Evolutionary conservation across 2,888 invertebrate genomes (phyloP).

Genomic region (Coremacera marginata): DNA sequence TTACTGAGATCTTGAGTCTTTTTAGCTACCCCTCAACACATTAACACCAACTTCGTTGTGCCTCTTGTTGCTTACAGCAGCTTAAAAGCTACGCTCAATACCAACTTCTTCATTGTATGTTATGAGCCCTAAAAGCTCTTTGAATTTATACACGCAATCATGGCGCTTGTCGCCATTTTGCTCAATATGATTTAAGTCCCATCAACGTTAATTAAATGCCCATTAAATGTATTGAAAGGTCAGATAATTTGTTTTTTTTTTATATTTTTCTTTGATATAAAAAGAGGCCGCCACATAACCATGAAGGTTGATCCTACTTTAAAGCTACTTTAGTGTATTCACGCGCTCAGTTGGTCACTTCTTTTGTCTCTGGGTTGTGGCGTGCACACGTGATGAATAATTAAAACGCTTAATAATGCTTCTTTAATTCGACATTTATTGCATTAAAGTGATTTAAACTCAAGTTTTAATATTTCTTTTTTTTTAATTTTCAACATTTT

Average conservation of each 20-base stretch:
- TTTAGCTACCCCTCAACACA: too few species aligned
- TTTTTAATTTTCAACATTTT: too few species aligned
- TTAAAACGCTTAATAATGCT: not conserved
- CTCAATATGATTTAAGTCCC: constrained; percentile 1
- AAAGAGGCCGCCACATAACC: not conserved
- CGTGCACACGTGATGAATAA: not conserved
- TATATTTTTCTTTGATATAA: not conserved
- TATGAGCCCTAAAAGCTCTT: not conserved
- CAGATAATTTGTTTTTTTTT: not conserved
- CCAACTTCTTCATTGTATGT: too few species aligned
- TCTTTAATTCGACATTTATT: not conserved
- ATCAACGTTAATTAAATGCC: constrained; percentile 14
- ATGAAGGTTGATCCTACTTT: not conserved
- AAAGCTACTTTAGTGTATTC: not conserved
- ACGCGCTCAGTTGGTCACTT: not conserved
- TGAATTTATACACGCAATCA: not conserved
- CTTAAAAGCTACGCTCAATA: too few species aligned
- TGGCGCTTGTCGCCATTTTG: not conserved
- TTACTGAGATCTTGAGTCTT: too few species aligned
- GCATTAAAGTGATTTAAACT: not conserved
- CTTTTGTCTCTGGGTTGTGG: not conserved
- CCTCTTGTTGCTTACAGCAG: too few species aligned
- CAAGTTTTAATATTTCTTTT: not conserved
- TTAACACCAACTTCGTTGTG: too few species aligned
- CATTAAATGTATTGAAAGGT: constrained; percentile 5